A percentile compares a stretch with the other conserved stretches of the same genome.
Evolutionary conservation across 2,888 invertebrate species (phyloP).

Genomic region (Stegana nigrithorax): DNA sequence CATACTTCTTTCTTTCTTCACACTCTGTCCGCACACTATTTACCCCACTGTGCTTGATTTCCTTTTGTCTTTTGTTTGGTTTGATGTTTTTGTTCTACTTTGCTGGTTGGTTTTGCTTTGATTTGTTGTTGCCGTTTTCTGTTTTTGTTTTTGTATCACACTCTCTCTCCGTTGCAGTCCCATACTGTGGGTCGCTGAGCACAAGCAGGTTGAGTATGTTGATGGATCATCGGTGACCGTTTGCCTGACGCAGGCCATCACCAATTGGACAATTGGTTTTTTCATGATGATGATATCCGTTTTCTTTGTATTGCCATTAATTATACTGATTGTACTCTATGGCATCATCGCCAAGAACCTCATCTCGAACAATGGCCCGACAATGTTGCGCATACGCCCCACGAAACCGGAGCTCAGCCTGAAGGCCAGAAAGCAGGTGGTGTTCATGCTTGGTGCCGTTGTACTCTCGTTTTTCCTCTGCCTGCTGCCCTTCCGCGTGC

Average conservation of each 20-base stretch:
- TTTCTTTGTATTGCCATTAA: conserved; percentile 84
- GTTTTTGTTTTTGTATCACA: conserved; percentile 27
- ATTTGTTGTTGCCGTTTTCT: too few relatives aligned
- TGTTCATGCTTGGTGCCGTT: conserved; percentile 87
- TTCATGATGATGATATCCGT: conserved; percentile 82
- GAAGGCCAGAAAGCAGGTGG: conserved; percentile 84
- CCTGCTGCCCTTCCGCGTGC: conserved; percentile 85
- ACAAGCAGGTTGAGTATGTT: conserved; percentile 75
- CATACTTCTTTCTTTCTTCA: conserved; percentile 6
- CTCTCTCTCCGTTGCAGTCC: conserved; percentile 72
- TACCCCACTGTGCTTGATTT: conserved; percentile 19
- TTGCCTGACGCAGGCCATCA: conserved; percentile 83
- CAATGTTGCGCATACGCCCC: conserved; percentile 76
- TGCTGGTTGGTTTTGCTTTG: conserved; percentile 41
- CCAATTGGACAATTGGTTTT: conserved; percentile 81
- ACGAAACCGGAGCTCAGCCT: conserved; percentile 80
- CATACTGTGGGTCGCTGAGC: conserved; percentile 81
- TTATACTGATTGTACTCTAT: conserved; percentile 84
- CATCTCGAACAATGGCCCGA: conserved; percentile 75
- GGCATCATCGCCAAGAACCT: conserved; percentile 86
- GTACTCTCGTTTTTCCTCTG: conserved; percentile 90
- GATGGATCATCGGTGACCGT: conserved; percentile 79
- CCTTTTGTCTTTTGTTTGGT: background rate
- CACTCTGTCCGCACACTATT: conserved; percentile 12
- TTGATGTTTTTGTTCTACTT: conserved; percentile 28